Evolutionary conservation across 1,140 invertebrate genomes (phyloP), one percentile per base, ranked within the genome.

Genomic region (Brachionus paranguensis): DNA sequence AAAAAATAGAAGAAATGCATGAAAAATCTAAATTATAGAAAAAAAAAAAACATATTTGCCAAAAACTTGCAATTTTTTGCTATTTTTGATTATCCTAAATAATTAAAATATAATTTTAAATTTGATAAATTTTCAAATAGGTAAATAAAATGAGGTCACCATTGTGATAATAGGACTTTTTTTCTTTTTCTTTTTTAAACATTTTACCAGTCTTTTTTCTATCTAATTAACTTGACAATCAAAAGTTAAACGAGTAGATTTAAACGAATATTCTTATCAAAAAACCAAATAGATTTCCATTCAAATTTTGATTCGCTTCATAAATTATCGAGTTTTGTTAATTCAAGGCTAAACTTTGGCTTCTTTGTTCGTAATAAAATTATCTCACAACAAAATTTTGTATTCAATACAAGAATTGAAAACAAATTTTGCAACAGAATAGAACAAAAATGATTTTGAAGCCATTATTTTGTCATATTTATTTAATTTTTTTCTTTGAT

Each of bases 381-480:
- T 33, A 33, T 33, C 29, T 33, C 29, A 5, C n/a, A 33, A 33
- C 0, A 33, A 1, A 33, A 33, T 33, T 33, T 33, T 2, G 29
- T 33, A 3, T 33, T 33, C 3, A 33, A 33, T 33, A 3, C 29
- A 47, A 47, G 45, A 17, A 55, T 10, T 55, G n/a, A 55, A 55
- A 55, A 55, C 17, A 55, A 55, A 55, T 55, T 55, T 55, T 20
- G n/a, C n/a, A n/a, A n/a, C n/a, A n/a, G n/a, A n/a, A 50, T n/a
- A 55, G 17, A 55, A 20, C 24, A 2, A 20, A 55, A 55, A 55
- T 55, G 53, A 55, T 27, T 45, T 72, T 72, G 20, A 72, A 72
- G 68, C 68, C 68, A 72, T 41, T 72, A 72, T 72, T 72, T 72
- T 72, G 68, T 72, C 68, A 72, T 72, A 55, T 55, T 55, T 55